Evolutionary conservation across 2,888 invertebrate species (phyloP).

Genomic region (Hydroisotoma schaefferi): DNA sequence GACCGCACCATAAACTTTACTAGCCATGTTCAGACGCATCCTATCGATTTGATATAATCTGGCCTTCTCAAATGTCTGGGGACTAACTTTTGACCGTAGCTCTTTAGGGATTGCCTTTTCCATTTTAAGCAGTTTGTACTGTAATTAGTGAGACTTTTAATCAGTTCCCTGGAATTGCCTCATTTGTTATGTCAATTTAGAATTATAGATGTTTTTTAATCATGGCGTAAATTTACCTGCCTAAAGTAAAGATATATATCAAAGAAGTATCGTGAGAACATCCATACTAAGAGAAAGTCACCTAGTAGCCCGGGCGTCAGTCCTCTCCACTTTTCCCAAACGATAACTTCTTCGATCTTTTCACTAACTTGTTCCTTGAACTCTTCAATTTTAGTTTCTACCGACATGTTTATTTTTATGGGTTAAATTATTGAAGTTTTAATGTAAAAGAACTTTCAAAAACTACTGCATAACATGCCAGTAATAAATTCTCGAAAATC

Average conservation of each 20-base stretch:
- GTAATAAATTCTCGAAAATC: too few species aligned
- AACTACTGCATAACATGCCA: background rate
- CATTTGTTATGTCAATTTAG: too few species aligned
- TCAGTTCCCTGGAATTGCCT: background rate
- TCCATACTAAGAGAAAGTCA: slow-evolving; percentile 8
- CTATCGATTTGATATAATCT: slow-evolving; percentile 57
- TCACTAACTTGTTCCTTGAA: background rate
- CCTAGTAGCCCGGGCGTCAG: background rate
- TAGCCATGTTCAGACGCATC: slow-evolving; percentile 55
- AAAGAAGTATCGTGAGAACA: slow-evolving; percentile 3
- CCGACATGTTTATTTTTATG: background rate
- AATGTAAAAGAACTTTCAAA: background rate
- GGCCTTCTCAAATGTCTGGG: slow-evolving; percentile 57
- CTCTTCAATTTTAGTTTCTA: background rate
- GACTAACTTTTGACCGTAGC: slow-evolving; percentile 54
- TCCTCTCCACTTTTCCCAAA: background rate
- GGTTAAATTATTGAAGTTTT: background rate
- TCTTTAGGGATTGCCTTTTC: slow-evolving; percentile 53
- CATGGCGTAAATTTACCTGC: background rate
- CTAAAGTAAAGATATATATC: slow-evolving; percentile 15
- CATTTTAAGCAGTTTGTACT: slow-evolving; percentile 54
- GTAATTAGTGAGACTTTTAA: slow-evolving; percentile 2
- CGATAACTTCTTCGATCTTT: background rate
- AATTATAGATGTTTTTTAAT: background rate
- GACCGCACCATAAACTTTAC: slow-evolving; percentile 54